Conservation (phyloP, 2,888 invertebrate genomes). For the Platypus cylindrus region DNA sequence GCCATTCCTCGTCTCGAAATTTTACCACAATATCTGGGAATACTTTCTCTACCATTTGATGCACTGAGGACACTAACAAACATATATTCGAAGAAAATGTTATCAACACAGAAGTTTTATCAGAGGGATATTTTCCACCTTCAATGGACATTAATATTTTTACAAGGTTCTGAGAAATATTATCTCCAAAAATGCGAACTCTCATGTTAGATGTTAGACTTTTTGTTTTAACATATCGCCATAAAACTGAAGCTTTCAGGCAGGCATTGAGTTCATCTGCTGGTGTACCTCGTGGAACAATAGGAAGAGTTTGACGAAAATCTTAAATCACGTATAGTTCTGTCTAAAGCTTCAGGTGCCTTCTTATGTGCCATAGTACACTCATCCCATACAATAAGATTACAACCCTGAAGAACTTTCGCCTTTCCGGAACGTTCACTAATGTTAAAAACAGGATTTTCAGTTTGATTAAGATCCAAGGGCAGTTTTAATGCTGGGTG, state of each 20-base stretch:
- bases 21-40: constrained; percentile 1
- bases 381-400: constrained; percentile 10
- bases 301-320: constrained; percentile 10
- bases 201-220: constrained; percentile 2
- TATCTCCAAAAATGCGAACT: too few species aligned
- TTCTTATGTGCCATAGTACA: constrained; percentile 8
- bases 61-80: too few species aligned
- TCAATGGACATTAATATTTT: too few species aligned
- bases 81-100: too few species aligned
- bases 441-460: constrained; percentile 7
- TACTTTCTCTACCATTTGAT: neutral
- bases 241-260: constrained; percentile 2
- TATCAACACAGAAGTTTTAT: too few species aligned
- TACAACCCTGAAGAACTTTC: constrained; percentile 1
- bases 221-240: constrained; percentile 1
- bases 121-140: too few species aligned
- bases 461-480: neutral
- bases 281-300: constrained; percentile 22
- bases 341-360: constrained; percentile 6
- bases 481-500: constrained; percentile 5
- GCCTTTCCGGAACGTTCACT: constrained; percentile 10
- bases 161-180: too few species aligned
- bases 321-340: constrained; percentile 5
- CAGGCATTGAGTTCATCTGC: constrained; percentile 28
- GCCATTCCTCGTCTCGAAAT: neutral